Percentiles rank a stretch among this genome's conserved stretches.
Evolutionary conservation across 2,797 vertebrate species (phyloP).

Genomic region (Sitta carolinensis): DNA sequence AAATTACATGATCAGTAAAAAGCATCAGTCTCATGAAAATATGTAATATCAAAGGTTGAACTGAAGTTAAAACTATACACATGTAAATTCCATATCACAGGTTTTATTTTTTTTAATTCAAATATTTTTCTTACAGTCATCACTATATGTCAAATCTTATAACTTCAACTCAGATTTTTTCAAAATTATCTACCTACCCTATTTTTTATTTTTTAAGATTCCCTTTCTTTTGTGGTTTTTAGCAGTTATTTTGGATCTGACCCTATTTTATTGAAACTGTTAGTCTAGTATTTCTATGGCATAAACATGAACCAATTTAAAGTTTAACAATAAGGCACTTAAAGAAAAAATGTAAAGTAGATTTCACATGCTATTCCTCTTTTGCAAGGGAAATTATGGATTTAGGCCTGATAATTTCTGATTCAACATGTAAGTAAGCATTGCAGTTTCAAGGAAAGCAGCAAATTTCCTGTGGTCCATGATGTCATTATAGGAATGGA

Average conservation of each 20-base stretch:
- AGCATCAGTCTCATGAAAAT: background rate
- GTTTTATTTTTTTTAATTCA: background rate
- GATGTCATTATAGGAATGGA: background rate
- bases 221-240: background rate
- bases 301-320: background rate
- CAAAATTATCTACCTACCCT: accelerated
- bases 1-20: background rate
- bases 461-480: background rate
- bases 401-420: background rate
- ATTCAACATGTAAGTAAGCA: background rate
- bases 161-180: background rate
- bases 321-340: background rate
- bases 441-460: background rate
- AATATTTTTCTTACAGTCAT: background rate
- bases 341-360: background rate
- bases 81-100: background rate
- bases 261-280: background rate
- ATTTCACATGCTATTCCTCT: background rate
- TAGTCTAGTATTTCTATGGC: background rate
- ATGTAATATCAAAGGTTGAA: background rate
- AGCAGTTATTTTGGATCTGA: background rate
- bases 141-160: background rate
- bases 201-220: background rate
- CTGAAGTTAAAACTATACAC: background rate
- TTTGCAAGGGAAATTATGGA: background rate